Evolutionary conservation across 2,888 invertebrate genomes (phyloP).

Genomic region (Ichneumon xanthorius): DNA sequence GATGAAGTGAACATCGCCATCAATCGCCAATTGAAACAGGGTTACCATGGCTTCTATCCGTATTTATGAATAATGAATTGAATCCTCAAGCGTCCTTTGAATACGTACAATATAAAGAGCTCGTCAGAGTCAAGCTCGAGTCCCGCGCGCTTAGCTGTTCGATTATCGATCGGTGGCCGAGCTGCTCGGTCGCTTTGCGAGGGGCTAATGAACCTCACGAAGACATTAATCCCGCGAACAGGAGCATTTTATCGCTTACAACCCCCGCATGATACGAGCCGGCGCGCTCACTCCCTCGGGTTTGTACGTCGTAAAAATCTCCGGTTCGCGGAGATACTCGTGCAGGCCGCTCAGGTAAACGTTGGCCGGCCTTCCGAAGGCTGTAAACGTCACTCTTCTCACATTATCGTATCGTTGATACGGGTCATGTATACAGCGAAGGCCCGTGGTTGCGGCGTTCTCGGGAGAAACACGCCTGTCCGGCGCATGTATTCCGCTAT

Average conservation of each 20-base stretch:
- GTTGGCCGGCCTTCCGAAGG: conserved; percentile 69
- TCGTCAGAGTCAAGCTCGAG: conserved; percentile 47
- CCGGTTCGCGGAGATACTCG: conserved; percentile 43
- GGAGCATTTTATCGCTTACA: conserved; percentile 81
- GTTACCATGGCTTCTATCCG: neutral
- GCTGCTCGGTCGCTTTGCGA: conserved; percentile 41
- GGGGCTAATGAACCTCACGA: conserved; percentile 75
- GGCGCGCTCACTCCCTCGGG: conserved; percentile 15
- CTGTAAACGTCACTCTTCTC: conserved; percentile 75
- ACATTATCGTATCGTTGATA: conserved; percentile 68
- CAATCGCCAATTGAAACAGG: neutral
- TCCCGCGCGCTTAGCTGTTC: conserved; percentile 55
- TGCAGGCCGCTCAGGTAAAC: conserved; percentile 75
- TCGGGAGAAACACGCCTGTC: conserved; percentile 36
- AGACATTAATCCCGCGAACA: conserved; percentile 82
- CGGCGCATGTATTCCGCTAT: conserved; percentile 71
- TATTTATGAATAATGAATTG: conserved; percentile 31
- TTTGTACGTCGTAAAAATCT: conserved; percentile 65
- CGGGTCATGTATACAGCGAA: conserved; percentile 49
- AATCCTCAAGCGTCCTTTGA: conserved; percentile 6
- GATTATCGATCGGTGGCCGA: conserved; percentile 66
- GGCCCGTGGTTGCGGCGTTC: conserved; percentile 26
- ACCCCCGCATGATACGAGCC: conserved; percentile 76
- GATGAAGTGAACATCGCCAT: neutral
- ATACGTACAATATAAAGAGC: conserved; percentile 28